These are phyloP conservation scores for Styela clava DNA, from an alignment of 23 tunicate species.

Conservation along the genomic window DNA sequence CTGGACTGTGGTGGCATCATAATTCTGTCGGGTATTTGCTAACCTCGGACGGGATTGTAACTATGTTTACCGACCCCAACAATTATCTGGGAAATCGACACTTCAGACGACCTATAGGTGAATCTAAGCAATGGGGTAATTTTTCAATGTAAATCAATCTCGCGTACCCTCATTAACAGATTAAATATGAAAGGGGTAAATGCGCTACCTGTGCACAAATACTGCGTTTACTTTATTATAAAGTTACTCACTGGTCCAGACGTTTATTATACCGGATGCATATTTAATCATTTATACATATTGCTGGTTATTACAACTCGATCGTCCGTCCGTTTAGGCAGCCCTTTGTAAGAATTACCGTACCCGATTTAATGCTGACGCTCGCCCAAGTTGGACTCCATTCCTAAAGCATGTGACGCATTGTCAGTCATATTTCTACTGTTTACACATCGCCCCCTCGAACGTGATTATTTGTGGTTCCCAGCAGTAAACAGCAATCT, in stretches of 20 bases:
- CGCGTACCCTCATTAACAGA: slow-evolving; percentile 21
- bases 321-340: too few species aligned
- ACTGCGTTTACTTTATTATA: neutral
- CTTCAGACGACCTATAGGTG: slow-evolving; percentile 17
- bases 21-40: neutral
- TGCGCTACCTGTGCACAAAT: neutral
- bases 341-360: too few species aligned
- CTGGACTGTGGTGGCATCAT: neutral
- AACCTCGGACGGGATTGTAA: neutral
- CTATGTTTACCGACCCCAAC: slow-evolving; percentile 12
- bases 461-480: slow-evolving; percentile 6
- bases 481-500: neutral
- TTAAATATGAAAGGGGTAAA: slow-evolving; percentile 9
- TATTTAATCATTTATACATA: too few species aligned
- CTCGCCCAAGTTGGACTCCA: too few species aligned
- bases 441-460: slow-evolving; percentile 2
- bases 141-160: slow-evolving; percentile 16
- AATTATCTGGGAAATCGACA: slow-evolving; percentile 17
- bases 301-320: too few species aligned
- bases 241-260: too few species aligned
- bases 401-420: slow-evolving; percentile 19
- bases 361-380: too few species aligned
- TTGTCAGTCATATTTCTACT: slow-evolving; percentile 3
- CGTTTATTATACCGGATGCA: too few species aligned
- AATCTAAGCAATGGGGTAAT: neutral